Conservation (phyloP, 2,113 vertebrate species). For the Sebastes fasciatus region DNA sequence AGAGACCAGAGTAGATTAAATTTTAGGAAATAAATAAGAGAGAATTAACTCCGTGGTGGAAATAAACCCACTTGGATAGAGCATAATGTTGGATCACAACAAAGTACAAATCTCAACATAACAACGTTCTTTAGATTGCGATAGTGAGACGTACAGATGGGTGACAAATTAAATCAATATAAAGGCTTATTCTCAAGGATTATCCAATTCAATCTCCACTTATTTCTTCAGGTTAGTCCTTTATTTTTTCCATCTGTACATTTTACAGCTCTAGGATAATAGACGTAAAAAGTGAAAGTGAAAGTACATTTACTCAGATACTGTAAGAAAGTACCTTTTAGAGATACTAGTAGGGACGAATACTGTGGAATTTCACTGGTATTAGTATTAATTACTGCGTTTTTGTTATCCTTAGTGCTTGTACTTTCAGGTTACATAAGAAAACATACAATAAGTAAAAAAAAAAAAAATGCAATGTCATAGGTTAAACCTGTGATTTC, state of each 20-base stretch:
- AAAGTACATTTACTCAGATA: neutral
- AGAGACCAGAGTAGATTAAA: slow-evolving; percentile 31
- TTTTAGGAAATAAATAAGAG: slow-evolving; percentile 26
- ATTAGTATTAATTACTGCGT: no score
- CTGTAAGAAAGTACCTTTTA: neutral
- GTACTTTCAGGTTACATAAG: no score
- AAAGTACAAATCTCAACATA: slow-evolving; percentile 1
- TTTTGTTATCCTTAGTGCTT: no score
- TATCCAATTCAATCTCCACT: neutral
- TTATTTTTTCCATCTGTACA: neutral
- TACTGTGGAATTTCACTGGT: no score
- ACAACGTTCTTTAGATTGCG: neutral
- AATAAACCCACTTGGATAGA: slow-evolving; percentile 9
- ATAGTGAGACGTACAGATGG: neutral
- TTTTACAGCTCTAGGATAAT: neutral
- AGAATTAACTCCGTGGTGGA: slow-evolving; percentile 25
- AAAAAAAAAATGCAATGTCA: no score
- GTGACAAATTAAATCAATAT: neutral
- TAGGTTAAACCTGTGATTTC: no score
- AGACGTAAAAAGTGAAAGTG: neutral
- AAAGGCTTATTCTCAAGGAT: neutral
- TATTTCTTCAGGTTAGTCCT: no score
- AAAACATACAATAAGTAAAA: no score
- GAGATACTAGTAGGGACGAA: no score
- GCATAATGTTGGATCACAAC: slow-evolving; percentile 9